Evolutionary conservation across 2,797 vertebrate genomes (phyloP).

Genomic region (Coluber constrictor): DNA sequence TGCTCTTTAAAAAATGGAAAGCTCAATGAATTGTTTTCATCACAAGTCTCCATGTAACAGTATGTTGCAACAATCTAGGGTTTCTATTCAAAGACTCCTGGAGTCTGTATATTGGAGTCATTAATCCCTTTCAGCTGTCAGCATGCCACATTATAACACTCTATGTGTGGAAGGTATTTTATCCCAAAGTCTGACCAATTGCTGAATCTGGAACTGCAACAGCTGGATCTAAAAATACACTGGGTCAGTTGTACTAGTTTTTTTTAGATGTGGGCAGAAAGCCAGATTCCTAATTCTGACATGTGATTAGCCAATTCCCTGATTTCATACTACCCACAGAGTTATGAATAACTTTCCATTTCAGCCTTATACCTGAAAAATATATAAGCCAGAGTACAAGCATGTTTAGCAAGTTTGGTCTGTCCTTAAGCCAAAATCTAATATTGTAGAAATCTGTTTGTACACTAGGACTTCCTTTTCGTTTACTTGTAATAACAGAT

Average conservation of each 20-base stretch:
- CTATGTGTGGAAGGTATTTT: background rate
- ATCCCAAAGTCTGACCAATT: background rate
- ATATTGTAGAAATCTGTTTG: background rate
- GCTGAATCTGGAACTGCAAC: background rate
- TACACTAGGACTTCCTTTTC: background rate
- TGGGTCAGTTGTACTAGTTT: background rate
- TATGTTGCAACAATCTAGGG: background rate
- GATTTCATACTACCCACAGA: background rate
- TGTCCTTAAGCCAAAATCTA: background rate
- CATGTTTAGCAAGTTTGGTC: background rate
- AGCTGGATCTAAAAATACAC: background rate
- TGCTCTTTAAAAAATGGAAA: background rate
- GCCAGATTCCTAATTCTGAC: background rate
- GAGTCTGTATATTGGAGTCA: background rate
- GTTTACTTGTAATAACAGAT: background rate
- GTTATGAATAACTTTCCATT: background rate
- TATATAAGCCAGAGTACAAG: background rate
- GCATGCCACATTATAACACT: background rate
- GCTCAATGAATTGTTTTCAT: background rate
- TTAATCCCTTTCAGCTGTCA: background rate
- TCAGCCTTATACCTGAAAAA: background rate
- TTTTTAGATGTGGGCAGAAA: background rate
- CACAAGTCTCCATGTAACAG: background rate
- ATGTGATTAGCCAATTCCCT: background rate
- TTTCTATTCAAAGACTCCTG: background rate